Conservation (phyloP, 1,140 invertebrate genomes). For the Hypsibius dujardini region DNA sequence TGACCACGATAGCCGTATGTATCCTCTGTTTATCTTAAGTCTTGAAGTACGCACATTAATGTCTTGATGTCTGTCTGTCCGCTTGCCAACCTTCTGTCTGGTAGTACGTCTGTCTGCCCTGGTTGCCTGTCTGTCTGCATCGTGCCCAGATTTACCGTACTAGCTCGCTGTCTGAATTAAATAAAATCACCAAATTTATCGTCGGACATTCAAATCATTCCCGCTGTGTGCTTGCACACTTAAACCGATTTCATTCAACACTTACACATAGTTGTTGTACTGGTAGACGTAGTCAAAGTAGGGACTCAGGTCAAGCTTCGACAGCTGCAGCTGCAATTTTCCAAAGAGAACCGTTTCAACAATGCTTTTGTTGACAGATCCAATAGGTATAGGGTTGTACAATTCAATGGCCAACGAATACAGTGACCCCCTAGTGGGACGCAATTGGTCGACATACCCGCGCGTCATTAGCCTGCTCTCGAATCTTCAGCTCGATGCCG, state of each 20-base stretch:
- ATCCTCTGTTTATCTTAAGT: too few species aligned
- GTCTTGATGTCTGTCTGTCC: neutral
- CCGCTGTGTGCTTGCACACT: neutral
- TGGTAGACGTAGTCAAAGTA: neutral
- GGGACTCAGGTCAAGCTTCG: neutral
- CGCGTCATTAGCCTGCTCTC: neutral
- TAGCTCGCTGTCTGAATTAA: too few species aligned
- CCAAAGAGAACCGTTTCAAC: too few species aligned
- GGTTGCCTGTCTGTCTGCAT: too few species aligned
- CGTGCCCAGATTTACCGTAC: too few species aligned
- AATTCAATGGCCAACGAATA: neutral
- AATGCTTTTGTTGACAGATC: too few species aligned
- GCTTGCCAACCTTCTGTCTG: neutral
- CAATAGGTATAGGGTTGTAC: neutral
- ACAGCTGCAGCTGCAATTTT: neutral
- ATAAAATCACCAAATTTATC: too few species aligned
- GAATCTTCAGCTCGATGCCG: neutral
- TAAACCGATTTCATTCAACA: neutral
- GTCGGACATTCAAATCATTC: neutral
- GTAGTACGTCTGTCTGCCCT: too few species aligned
- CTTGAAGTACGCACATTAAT: too few species aligned
- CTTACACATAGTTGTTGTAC: slow-evolving; percentile 16
- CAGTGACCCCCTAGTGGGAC: neutral
- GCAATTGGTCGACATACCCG: neutral
- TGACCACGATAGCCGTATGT: too few species aligned